These are phyloP conservation scores for Dioctria rufipes DNA, from an alignment of 2,888 invertebrate genomes.

Conservation along the genomic window DNA sequence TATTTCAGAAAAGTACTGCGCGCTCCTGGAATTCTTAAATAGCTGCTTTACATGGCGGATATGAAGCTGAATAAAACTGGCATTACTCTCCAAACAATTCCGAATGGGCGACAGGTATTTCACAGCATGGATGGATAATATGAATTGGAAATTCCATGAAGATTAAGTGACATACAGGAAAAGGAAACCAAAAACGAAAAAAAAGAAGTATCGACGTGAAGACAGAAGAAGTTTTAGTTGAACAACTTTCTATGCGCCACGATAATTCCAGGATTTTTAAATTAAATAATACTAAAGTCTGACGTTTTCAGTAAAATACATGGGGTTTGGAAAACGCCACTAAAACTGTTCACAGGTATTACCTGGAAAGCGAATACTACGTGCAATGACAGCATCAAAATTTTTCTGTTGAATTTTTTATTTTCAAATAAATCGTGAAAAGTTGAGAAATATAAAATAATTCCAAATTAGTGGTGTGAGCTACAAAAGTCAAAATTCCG, in stretches of 20 bases:
- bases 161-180: no score
- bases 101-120: constrained; percentile 42
- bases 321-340: no score
- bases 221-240: neutral
- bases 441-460: no score
- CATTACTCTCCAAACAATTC: constrained; percentile 28
- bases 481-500: no score
- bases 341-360: no score
- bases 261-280: neutral
- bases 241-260: neutral
- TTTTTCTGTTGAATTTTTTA: no score
- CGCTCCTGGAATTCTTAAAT: constrained; percentile 43
- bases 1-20: constrained; percentile 41
- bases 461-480: no score
- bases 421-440: no score
- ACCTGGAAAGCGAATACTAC: no score
- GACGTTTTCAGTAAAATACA: no score
- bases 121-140: constrained; percentile 37
- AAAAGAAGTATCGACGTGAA: neutral
- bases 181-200: no score
- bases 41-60: constrained; percentile 31
- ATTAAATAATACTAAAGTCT: neutral
- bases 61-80: constrained; percentile 35
- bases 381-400: no score
- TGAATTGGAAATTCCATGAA: constrained; percentile 28